These are phyloP conservation scores for Eupithecia dodoneata DNA, from an alignment of 2,888 invertebrate genomes.

Conservation along the genomic window DNA sequence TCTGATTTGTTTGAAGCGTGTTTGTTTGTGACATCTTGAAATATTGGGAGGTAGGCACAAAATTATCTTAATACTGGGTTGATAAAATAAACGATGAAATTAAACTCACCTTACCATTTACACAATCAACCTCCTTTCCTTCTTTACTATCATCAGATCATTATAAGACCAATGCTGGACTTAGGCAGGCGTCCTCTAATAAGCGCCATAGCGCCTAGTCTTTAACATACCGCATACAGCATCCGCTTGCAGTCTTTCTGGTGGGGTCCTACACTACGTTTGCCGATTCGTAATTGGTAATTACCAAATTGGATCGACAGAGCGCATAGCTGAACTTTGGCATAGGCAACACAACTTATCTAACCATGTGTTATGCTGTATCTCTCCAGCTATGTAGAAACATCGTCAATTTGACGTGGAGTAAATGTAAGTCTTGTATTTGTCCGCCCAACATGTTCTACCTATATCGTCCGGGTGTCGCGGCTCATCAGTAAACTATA, in stretches of 20 bases:
- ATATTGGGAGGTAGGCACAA: not conserved
- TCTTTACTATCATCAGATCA: too few species aligned
- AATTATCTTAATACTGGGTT: not conserved
- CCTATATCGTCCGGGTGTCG: constrained; percentile 32
- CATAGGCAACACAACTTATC: too few species aligned
- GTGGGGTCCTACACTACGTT: too few species aligned
- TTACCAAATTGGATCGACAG: too few species aligned
- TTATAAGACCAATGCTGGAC: too few species aligned
- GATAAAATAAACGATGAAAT: not conserved
- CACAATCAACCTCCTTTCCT: too few species aligned
- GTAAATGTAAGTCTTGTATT: not conserved
- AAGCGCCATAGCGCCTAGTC: too few species aligned
- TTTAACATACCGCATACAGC: too few species aligned
- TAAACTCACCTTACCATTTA: not conserved
- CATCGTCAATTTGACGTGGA: not conserved
- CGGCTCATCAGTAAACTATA: constrained; percentile 63
- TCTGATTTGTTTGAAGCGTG: constrained; percentile 47
- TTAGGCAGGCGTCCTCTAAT: too few species aligned
- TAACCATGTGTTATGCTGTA: not conserved
- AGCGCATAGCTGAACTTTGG: too few species aligned
- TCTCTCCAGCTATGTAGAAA: not conserved
- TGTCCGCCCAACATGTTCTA: constrained; percentile 23
- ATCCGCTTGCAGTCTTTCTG: too few species aligned
- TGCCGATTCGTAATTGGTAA: too few species aligned
- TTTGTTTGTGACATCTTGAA: constrained; percentile 21